Evolutionary conservation across 2,888 invertebrate genomes (phyloP).

Genomic region (Drosophila neutralis): DNA sequence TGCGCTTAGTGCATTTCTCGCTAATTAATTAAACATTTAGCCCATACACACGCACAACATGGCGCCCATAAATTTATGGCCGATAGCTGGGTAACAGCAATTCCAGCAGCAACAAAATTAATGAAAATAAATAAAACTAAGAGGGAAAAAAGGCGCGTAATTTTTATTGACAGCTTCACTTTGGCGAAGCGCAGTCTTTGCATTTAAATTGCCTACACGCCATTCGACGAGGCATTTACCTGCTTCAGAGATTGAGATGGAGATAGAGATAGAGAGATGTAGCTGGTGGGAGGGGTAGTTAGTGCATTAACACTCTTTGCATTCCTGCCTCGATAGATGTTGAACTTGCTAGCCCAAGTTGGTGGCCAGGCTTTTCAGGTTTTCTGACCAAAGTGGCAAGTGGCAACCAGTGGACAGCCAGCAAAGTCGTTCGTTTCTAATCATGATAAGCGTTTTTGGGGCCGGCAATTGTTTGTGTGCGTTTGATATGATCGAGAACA

Average conservation of each 20-base stretch:
- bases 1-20: slow-evolving; percentile 49
- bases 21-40: slow-evolving; percentile 78
- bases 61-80: slow-evolving; percentile 66
- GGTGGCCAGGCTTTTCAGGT: slow-evolving; percentile 59
- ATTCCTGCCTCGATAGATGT: slow-evolving; percentile 67
- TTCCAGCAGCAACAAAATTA: slow-evolving; percentile 15
- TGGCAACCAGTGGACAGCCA: slow-evolving; percentile 14
- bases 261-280: neutral
- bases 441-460: slow-evolving; percentile 65
- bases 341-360: slow-evolving; percentile 62
- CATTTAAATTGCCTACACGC: slow-evolving; percentile 79
- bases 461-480: slow-evolving; percentile 46
- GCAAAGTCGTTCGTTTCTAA: slow-evolving; percentile 50
- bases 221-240: slow-evolving; percentile 50
- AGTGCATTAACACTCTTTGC: slow-evolving; percentile 69
- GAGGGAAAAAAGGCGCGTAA: slow-evolving; percentile 60
- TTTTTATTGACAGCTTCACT: slow-evolving; percentile 80
- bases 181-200: slow-evolving; percentile 53
- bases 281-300: slow-evolving; percentile 1
- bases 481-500: slow-evolving; percentile 47
- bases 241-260: slow-evolving; percentile 13
- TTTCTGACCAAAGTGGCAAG: slow-evolving; percentile 29
- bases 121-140: slow-evolving; percentile 20
- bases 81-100: slow-evolving; percentile 15
- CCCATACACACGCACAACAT: slow-evolving; percentile 56